phyloP scores from a whole-genome alignment of 2,113 vertebrate genomes.

The Tachysurus fulvidraco region DNA sequence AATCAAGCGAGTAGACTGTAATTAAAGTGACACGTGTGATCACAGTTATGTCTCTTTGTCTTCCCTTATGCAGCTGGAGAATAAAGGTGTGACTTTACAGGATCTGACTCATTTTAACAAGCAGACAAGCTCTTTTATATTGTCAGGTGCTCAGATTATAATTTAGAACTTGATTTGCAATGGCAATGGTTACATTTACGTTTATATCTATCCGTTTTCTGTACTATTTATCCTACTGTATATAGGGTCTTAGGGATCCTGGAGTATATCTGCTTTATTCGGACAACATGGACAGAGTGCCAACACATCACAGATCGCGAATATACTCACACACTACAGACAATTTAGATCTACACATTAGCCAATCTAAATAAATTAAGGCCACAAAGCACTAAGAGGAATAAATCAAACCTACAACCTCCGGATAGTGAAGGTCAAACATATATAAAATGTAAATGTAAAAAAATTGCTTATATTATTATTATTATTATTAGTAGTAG shows the following conservation, averaged over 20 bases:
- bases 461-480: not conserved
- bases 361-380: no score
- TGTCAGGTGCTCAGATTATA: not conserved
- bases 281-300: no score
- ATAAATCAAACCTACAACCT: no score
- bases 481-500: not conserved
- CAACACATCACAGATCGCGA: no score
- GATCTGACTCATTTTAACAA: not conserved
- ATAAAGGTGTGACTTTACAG: not conserved
- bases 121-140: not conserved
- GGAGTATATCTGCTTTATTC: no score
- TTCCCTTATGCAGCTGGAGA: not conserved
- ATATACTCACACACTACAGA: no score
- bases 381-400: no score
- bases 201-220: not conserved
- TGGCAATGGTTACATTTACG: not conserved
- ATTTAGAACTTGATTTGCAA: not conserved
- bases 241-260: no score
- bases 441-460: not conserved
- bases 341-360: no score
- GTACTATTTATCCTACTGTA: no score
- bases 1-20: conserved; percentile 57
- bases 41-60: conserved; percentile 53
- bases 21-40: conserved; percentile 75
- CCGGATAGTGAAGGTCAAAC: no score